Evolutionary conservation across 2,113 vertebrate genomes (phyloP).

Genomic region (Sturnus vulgaris): DNA sequence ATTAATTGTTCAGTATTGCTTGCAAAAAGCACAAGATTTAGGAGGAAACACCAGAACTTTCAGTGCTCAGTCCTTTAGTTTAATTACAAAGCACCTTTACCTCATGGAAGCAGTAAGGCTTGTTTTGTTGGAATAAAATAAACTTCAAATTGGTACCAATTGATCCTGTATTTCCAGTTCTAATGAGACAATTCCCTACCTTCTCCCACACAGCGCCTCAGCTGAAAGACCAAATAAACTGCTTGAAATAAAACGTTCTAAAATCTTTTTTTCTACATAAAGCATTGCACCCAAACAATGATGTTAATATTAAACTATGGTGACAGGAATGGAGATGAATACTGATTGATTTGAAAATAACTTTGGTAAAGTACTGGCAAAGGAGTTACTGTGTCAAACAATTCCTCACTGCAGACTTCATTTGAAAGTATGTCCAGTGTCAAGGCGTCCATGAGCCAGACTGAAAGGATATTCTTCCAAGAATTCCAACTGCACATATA

Average conservation of each 20-base stretch:
- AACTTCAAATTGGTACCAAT: background rate
- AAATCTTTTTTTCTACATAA: background rate
- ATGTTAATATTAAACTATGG: conserved; percentile 26
- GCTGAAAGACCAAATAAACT: background rate
- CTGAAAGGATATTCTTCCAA: conserved; percentile 50
- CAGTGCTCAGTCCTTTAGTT: background rate
- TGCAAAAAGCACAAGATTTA: background rate
- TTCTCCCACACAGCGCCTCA: background rate
- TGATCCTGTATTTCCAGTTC: background rate
- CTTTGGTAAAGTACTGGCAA: conserved; percentile 29
- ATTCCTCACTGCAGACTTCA: conserved; percentile 23
- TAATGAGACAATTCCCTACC: background rate
- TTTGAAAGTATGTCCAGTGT: conserved; percentile 32
- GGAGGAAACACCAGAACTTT: background rate
- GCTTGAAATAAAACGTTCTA: background rate
- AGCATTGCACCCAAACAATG: conserved; percentile 3
- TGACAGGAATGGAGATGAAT: conserved; percentile 30
- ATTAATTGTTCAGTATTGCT: background rate
- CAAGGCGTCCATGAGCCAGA: background rate
- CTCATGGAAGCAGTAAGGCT: background rate
- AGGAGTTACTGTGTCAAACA: conserved; percentile 47
- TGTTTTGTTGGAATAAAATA: background rate
- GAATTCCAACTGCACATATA: conserved; percentile 42
- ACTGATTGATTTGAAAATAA: conserved; percentile 22
- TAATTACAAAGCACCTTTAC: background rate